Percentiles rank a stretch among this genome's conserved stretches.
Conservation (phyloP, 2,797 vertebrate genomes). For the Melanotaenia maccullochi region DNA sequence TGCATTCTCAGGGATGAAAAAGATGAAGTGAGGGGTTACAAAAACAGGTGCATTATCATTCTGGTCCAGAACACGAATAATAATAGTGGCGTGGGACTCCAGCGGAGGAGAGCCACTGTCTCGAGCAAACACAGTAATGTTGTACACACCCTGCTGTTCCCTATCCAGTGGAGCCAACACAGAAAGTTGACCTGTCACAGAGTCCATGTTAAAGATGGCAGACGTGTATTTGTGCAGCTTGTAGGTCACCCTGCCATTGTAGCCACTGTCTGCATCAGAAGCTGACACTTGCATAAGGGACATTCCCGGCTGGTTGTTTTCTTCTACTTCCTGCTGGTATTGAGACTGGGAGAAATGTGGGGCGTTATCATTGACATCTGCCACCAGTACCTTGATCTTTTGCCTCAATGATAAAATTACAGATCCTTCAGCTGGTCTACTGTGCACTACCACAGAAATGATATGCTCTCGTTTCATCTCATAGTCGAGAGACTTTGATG, state of each 20-base stretch:
- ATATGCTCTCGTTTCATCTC: conserved; percentile 79
- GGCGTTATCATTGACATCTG: conserved; percentile 84
- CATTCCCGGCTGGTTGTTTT: conserved; percentile 81
- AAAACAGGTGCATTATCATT: conserved; percentile 86
- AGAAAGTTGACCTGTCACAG: conserved; percentile 73
- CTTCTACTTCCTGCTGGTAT: conserved; percentile 77
- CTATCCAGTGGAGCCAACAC: conserved; percentile 77
- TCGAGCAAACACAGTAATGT: conserved; percentile 74
- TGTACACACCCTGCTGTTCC: conserved; percentile 74
- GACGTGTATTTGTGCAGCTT: conserved; percentile 62
- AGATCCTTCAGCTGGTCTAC: conserved; percentile 47
- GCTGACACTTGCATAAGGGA: conserved; percentile 76
- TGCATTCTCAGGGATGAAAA: conserved; percentile 83
- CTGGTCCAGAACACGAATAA: conserved; percentile 79
- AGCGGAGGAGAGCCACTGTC: conserved; percentile 80
- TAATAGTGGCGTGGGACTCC: conserved; percentile 69
- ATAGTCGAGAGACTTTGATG: conserved; percentile 82
- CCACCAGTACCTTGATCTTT: conserved; percentile 75
- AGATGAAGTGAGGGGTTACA: conserved; percentile 79
- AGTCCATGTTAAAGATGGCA: conserved; percentile 76
- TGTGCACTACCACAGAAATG: conserved; percentile 72
- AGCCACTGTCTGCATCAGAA: conserved; percentile 78
- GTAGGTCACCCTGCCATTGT: conserved; percentile 79
- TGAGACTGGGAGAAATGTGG: conserved; percentile 75
- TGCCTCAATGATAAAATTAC: conserved; percentile 39